phyloP scores from a whole-genome alignment of 2,888 invertebrate species.

The Mesorhabditis spiculigera region DNA sequence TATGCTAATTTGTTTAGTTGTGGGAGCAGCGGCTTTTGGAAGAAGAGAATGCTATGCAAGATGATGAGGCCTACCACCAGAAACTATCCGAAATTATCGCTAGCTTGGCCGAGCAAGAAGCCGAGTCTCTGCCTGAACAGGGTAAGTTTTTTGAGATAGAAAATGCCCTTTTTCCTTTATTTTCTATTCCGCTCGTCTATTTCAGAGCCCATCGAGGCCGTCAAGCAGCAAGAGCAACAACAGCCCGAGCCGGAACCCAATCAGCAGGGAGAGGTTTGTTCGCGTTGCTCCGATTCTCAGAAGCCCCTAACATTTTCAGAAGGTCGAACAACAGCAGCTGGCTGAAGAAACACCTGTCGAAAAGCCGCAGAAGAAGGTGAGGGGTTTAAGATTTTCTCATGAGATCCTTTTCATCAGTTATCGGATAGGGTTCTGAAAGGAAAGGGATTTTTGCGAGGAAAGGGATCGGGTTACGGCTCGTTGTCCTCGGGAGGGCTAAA shows the following conservation, averaged over 20 bases:
- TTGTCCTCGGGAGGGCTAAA: not conserved
- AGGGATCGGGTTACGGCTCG: not conserved
- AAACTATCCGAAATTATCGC: too few relatives aligned
- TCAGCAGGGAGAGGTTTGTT: not conserved
- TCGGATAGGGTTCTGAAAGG: not conserved
- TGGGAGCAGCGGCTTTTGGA: not conserved
- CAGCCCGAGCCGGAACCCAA: not conserved
- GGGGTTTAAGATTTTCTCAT: not conserved
- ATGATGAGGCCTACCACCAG: too few relatives aligned
- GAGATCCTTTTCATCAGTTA: not conserved
- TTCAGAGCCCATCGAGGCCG: too few relatives aligned
- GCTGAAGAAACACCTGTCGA: not conserved
- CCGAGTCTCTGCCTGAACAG: too few relatives aligned
- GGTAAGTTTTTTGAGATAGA: too few relatives aligned
- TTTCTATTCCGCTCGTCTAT: too few relatives aligned
- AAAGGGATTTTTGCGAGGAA: not conserved
- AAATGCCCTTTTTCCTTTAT: too few relatives aligned
- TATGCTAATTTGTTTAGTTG: not conserved
- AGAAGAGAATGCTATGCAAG: not conserved
- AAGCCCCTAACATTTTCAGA: not conserved
- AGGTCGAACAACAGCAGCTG: not conserved
- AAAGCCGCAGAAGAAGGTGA: slow-evolving; percentile 1
- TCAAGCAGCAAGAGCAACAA: too few relatives aligned
- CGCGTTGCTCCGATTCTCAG: not conserved
- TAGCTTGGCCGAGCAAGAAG: too few relatives aligned